phyloP scores from a whole-genome alignment of 2,797 vertebrate species.

The Meriones psammophilus region DNA sequence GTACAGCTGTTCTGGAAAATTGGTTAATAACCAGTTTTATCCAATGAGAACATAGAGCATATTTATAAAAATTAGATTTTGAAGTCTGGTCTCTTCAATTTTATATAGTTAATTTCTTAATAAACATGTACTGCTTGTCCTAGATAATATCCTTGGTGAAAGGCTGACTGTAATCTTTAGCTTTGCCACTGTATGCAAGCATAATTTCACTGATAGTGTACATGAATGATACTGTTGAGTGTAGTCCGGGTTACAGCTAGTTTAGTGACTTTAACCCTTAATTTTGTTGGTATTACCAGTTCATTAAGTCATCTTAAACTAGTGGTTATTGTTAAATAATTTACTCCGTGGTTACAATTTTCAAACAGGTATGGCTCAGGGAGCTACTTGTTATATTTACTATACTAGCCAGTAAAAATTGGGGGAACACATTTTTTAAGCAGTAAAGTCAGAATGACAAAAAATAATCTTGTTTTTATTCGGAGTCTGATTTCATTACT shows the following conservation, averaged over 20 bases:
- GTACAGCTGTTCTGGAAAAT: constrained; percentile 85
- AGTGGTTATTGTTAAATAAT: constrained; percentile 70
- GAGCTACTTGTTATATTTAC: constrained; percentile 77
- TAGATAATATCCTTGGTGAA: constrained; percentile 40
- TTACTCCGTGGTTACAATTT: constrained; percentile 65
- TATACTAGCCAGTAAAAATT: constrained; percentile 76
- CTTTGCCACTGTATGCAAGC: constrained; percentile 48
- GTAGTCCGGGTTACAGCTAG: constrained; percentile 66
- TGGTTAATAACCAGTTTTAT: constrained; percentile 84
- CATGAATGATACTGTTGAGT: constrained; percentile 58
- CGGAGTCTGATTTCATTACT: constrained; percentile 92
- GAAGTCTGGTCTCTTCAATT: constrained; percentile 80
- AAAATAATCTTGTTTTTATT: constrained; percentile 93
- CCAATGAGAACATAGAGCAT: constrained; percentile 83
- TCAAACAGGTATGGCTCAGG: constrained; percentile 54
- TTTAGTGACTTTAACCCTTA: constrained; percentile 67
- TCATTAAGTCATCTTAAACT: constrained; percentile 77
- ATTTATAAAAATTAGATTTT: constrained; percentile 83
- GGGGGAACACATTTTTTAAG: constrained; percentile 88
- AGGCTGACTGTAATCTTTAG: constrained; percentile 62
- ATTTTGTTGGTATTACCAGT: constrained; percentile 80
- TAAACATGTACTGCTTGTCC: constrained; percentile 59
- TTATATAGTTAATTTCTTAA: constrained; percentile 72
- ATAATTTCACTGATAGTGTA: constrained; percentile 57
- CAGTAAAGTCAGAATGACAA: constrained; percentile 90